A percentile compares a stretch with the other conserved stretches of the same genome.
These are phyloP conservation scores for Onychomys leucogaster DNA, from an alignment of 2,797 vertebrate species.

Conservation along the genomic window DNA sequence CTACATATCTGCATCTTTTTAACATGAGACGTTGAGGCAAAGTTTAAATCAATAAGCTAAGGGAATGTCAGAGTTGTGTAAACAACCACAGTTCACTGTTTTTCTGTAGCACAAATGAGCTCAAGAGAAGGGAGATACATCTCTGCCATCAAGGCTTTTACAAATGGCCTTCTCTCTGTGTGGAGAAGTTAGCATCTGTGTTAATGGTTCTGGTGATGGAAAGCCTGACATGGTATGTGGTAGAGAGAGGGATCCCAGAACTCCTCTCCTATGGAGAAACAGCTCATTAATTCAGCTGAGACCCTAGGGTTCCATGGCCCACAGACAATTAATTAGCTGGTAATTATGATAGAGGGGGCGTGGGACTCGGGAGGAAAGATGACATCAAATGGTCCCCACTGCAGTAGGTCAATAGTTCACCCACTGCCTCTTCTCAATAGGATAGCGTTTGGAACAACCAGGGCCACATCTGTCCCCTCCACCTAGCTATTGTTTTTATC, in stretches of 20 bases:
- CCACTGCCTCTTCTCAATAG: background rate
- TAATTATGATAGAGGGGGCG: slow-evolving; percentile 1
- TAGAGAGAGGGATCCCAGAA: background rate
- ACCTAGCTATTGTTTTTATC: background rate
- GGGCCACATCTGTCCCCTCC: background rate
- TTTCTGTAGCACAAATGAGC: background rate
- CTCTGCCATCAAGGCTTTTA: background rate
- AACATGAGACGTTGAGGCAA: background rate
- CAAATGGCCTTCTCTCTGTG: background rate
- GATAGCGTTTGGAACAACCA: background rate
- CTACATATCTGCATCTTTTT: background rate
- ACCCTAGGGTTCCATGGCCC: background rate
- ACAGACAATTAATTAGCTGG: slow-evolving; percentile 24
- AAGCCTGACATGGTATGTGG: background rate
- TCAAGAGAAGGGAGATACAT: background rate
- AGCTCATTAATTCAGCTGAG: slow-evolving; percentile 42
- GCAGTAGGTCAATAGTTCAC: background rate
- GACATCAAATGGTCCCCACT: background rate
- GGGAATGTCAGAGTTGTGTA: background rate
- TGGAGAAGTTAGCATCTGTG: background rate
- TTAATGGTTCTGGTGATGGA: background rate
- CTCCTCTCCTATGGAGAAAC: background rate
- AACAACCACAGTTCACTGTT: background rate
- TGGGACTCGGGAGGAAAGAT: slow-evolving; percentile 5
- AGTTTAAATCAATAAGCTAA: background rate